Conservation (phyloP, 2,888 invertebrate species). For the Nasonia oneida region DNA sequence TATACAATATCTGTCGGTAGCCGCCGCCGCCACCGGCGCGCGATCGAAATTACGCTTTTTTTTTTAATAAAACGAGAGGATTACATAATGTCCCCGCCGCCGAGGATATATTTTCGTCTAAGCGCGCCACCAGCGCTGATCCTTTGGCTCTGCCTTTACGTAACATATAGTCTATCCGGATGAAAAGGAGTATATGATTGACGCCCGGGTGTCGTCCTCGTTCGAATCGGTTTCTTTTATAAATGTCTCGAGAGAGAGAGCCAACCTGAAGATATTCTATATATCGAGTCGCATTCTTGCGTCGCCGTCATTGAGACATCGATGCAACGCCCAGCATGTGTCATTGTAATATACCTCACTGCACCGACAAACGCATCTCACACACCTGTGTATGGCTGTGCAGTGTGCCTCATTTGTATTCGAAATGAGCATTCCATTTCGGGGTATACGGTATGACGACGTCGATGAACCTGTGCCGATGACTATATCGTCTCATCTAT, state of each 20-base stretch:
- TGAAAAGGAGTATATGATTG: too few relatives aligned
- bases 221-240: not conserved
- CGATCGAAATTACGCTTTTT: constrained; percentile 9
- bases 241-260: not conserved
- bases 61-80: not conserved
- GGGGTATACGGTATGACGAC: not conserved
- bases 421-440: constrained; percentile 37
- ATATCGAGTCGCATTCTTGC: not conserved
- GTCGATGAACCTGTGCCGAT: constrained; percentile 39
- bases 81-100: not conserved
- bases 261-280: too few relatives aligned
- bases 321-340: not conserved
- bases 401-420: constrained; percentile 36
- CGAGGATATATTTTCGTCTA: not conserved
- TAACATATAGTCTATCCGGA: too few relatives aligned
- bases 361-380: not conserved
- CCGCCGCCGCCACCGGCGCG: not conserved
- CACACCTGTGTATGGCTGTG: not conserved
- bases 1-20: not conserved
- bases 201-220: too few relatives aligned
- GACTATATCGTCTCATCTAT: constrained; percentile 19
- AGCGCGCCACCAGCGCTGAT: too few relatives aligned
- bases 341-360: not conserved
- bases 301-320: not conserved
- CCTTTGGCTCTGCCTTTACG: too few relatives aligned